Evolutionary conservation across 2,797 vertebrate species (phyloP), one percentile per base, ranked within the genome.

Genomic region (Champsocephalus gunnari): DNA sequence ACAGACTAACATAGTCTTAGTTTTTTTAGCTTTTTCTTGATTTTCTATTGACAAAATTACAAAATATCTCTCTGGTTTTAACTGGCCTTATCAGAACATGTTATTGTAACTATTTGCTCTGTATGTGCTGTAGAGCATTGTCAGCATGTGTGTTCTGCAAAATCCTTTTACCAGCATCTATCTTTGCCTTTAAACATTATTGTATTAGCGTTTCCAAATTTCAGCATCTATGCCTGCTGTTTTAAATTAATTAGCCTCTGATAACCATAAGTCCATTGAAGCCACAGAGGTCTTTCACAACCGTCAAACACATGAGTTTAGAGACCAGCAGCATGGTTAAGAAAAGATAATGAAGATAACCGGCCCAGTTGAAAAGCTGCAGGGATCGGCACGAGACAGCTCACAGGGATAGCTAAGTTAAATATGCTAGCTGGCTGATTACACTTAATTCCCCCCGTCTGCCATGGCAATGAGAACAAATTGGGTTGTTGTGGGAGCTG

Each of bases 401-500:
- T 87, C 88, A 73, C 75, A 77, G 74, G 88, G 88, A 85, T 80
- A 77, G 83, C 82, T 77, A 86, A 82, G 89, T 90, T 93, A 91
- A 92, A 90, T 88, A 92, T 85, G 87, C 89, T 89, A 79, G 87
- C 81, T 72, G 86, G 72, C 84, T 90, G 81, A 92, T 91, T 90
- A 81, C 87, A 86, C 90, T 91, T 91, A 88, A 93, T 92, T 88
- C 79, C 78, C 80, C 73, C 71, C 51, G 47, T 85, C 85, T 85
- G 87, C 80, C 75, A 59, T 38, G 77, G 83, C 88, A 85, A 88
- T 88, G 90, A 89, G 87, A 86, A 92, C 90, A 91, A 93, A 93
- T 91, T 88, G 87, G 84, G 75, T 84, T 90, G 89, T 87, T 93
- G 88, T 87, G 83, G 78, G 86, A 84, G 81, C 84, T 88, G 91